Base-by-base conservation (phyloP, 30 jellyfish, hydroid and myxozoan genomes). In the Hydractinia symbiolongicarpus region DNA sequence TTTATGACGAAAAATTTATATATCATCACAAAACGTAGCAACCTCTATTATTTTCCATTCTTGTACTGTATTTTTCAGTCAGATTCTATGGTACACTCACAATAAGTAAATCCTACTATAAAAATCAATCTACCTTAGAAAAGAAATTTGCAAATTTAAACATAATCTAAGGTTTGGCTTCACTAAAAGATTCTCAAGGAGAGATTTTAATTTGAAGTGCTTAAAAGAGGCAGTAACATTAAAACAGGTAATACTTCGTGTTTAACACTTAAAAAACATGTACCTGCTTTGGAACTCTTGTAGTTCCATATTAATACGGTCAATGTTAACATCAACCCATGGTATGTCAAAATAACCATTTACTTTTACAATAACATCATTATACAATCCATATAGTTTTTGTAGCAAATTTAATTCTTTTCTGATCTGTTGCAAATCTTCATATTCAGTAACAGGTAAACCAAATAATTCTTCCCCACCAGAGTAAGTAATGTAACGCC, bases 401-500 rank as follows among this genome's bases (percentile, higher is more conserved):
- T 84, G 89, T 44, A 89, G 88, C 66, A 89, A 76, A 56, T 88
- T 78, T 61, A 89, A 82, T 56, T 89, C 96, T 64, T 87, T 76
- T 61, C 82, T 84, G 76, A 84, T 84, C 68, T 84, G 88, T 61
- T 89, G 96, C 60, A 89, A 55, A 53, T 67, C 95, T 10, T 88
- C 81, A 76, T 89, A 89, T 11, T 89, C 96, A 16, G 95, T 89
- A n/a, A 84, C 83, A 79, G 85, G 86, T 17, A 89, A 78, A 10
- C 96, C 96, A 76, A 89, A 89, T 53, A 89, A 79, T 73, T 89
- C 95, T 60, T 89, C 96, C n/a, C 96, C 96, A 77, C 97, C 95
- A 56, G 97, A 89, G 66, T 84, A 89, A 4, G 97, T 89, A 73
- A 69, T 81, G 62, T 79, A 89, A 40, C 83, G 83, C 40, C 97